Percentiles rank a stretch among this genome's conserved stretches.
Evolutionary conservation across 2,797 vertebrate species (phyloP).

Genomic region (Acanthurus tractus): DNA sequence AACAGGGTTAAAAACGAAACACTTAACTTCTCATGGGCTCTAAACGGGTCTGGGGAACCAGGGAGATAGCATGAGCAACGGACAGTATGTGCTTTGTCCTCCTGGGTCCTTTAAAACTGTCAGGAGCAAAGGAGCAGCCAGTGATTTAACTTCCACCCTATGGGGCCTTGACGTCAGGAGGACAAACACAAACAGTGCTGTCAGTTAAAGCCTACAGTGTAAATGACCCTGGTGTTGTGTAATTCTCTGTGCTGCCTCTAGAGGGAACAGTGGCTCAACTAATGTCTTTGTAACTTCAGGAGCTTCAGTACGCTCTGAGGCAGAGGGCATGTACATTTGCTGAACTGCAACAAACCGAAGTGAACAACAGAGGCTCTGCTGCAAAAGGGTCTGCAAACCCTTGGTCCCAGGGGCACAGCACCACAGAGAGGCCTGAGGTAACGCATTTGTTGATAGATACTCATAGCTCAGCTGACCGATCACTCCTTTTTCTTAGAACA

Average conservation of each 20-base stretch:
- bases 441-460: neutral
- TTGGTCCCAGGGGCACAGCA: constrained; percentile 34
- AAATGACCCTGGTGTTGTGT: constrained; percentile 7
- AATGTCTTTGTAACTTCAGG: constrained; percentile 67
- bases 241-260: constrained; percentile 47
- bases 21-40: no score
- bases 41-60: no score
- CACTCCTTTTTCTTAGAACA: neutral
- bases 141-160: neutral
- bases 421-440: constrained; percentile 52
- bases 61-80: no score
- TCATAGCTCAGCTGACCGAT: neutral
- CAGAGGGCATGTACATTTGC: constrained; percentile 49
- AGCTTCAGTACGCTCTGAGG: constrained; percentile 79
- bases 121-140: neutral
- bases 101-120: neutral
- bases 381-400: constrained; percentile 42
- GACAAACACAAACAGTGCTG: neutral
- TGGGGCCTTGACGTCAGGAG: neutral
- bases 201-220: no score
- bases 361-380: constrained; percentile 7
- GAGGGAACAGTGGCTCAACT: constrained; percentile 44
- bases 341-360: constrained; percentile 40
- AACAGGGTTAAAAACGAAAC: no score
- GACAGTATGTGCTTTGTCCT: no score